Base-by-base conservation (phyloP, 2,888 invertebrate genomes). In the Malachius bipustulatus region DNA sequence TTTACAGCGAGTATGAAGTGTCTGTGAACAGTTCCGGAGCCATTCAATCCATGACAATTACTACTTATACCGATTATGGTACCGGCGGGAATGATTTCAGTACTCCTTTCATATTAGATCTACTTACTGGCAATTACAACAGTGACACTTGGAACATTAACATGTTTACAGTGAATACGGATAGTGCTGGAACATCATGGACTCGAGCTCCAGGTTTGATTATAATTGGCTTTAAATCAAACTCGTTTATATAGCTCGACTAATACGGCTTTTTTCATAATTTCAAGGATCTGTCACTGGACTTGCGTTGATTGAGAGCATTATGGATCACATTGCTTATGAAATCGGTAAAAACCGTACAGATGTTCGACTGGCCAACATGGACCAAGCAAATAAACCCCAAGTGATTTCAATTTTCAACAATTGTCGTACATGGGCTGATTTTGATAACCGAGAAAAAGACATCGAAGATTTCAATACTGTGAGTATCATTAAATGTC, bases 261-360 rank as follows among this genome's bases (percentile, higher is more conserved):
- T 19, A 19, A 8, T 19, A 8, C n/a, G 6, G n/a, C n/a, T 19
- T 19, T 19, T 8, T 19, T 19, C n/a, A 19, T 19, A 19, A 19
- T 8, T n/a, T 19, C 6, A 6, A 77, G 77, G 72, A 8, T 65
- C 74, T 0, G 59, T 75, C 0, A 82, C 83, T 60, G 72, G 68
- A 11, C 60, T 79, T 6, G 70, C 71, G 1, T 61, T 70, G 47
- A 68, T 71, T 9, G 80, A 80, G 55, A 64, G 60, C 40, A 67
- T 80, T 3, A 73, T 81, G 68, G 78, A 81, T 36, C 76, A 78
- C 35, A 73, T 78, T 44, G 71, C 78, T 0, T 62, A 60, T 27
- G 60, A 51, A 10, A 43, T 71, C 1, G 64, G 66, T 4, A 58
- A 66, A 38, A 77, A 79, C 59, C 70, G 78, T 0, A 36, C 70